Base-by-base conservation (phyloP, 1,140 invertebrate genomes). In the Calosoma granatense region DNA sequence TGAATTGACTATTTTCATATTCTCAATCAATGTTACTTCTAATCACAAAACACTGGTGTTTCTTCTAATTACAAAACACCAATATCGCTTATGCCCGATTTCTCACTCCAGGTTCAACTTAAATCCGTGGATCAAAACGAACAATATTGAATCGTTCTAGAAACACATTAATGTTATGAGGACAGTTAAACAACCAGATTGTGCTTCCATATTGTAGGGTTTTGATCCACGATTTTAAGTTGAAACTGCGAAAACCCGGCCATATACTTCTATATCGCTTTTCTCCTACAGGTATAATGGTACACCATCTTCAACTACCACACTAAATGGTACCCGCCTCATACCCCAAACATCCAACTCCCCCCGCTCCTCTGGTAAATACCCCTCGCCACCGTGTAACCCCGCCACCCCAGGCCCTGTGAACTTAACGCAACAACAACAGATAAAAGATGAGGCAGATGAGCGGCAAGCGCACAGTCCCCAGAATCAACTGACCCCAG, bases 371-470 rank as follows among this genome's bases (percentile, higher is more conserved):
- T 60, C 63, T 20, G 60, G 58, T 57, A 68, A 69, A 52, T 68
- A 70, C 51, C 61, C 63, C 2, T 67, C 67, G n/a, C 66, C 64
- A 17, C 64, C 65, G n/a, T 36, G 26, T n/a, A 14, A 14, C 26
- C 55, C 66, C 1, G 60, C 64, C 2, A 53, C 61, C 22, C 36
- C 64, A 19, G 58, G 62, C 17, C 69, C 70, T 2, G 69, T 72
- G 1, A 72, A 72, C 52, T 63, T 72, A 20, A 64, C 68, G 1
- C 66, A 69, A 52, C 60, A 63, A n/a, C n/a, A n/a, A n/a, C 23
- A 53, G 22, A 51, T 14, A 67, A 70, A 59, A 64, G 66, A 51
- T 64, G 68, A 54, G 30, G 59, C 12, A 70, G 21, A 64, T 68
- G 17, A 51, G 26, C 66, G 26, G 56, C 61, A 14, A 61, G 61